Base-by-base conservation (phyloP, 2,113 vertebrate species). In the Natator depressus region DNA sequence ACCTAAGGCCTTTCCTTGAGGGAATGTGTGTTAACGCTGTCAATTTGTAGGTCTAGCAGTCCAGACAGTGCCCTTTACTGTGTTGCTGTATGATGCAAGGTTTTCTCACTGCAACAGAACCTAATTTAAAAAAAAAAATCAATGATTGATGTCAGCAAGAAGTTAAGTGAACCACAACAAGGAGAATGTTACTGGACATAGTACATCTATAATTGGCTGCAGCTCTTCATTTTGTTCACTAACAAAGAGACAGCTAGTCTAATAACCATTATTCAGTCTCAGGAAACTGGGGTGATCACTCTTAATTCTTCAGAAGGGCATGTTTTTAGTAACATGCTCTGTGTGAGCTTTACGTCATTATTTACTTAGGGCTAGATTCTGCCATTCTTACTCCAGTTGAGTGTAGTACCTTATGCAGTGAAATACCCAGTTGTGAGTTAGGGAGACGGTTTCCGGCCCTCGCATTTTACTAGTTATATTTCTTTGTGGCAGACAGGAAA, bases 21-120 rank as follows among this genome's bases (percentile, higher is more conserved):
- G 42, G 92, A 96, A 91, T 87, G 79, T 83, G 91, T 95, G 46
- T 96, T 88, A 80, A 86, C 89, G 94, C 91, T 47, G 57, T 95
- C 94, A 93, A 42, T 96, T 94, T 95, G 97, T 89, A 94, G 90
- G 88, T 84, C 91, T 93, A 79, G 4, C 84, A 76, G 84, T 96
- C 96, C 89, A 94, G 90, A 91, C 89, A 89, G 82, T 96, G 89
- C 95, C 87, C 89, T 98, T 98, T 96, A 69, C 90, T 96, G 89
- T 93, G 29, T 89, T 98, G 96, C 88, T 97, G 69, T 89, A 59
- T 96, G 94, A 95, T 65, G 85, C 65, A 91, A 80, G 80, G 72
- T 86, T 97, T 97, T 97, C 91, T 97, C 95, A 93, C 96, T 97
- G 87, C 93, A 88, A 94, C 82, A 96, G 93, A 92, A 89, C 92